Evolutionary conservation across 2,888 invertebrate genomes (phyloP).

Genomic region (Drosophila demipolita): DNA sequence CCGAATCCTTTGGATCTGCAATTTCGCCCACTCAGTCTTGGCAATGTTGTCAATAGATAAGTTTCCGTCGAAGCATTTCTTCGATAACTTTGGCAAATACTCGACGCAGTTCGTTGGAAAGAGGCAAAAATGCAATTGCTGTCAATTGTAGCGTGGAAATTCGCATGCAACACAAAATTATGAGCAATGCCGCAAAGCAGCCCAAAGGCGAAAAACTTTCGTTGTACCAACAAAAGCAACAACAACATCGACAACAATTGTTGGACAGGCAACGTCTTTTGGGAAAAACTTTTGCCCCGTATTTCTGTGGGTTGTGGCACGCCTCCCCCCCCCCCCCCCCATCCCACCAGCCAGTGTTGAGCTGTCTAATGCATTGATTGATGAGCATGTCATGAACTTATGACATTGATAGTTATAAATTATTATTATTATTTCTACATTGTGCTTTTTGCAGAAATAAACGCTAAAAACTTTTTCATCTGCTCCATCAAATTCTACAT

Average conservation of each 20-base stretch:
- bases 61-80: conserved; percentile 44
- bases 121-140: conserved; percentile 65
- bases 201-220: conserved; percentile 48
- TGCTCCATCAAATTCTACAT: conserved; percentile 3
- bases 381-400: conserved; percentile 84
- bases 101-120: conserved; percentile 1
- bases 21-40: neutral
- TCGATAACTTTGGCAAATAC: conserved; percentile 62
- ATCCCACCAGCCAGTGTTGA: conserved; percentile 38
- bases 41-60: conserved; percentile 57
- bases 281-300: conserved; percentile 29
- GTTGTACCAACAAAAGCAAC: conserved; percentile 25
- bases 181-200: conserved; percentile 43
- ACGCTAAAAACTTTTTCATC: conserved; percentile 44
- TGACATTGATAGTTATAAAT: conserved; percentile 85
- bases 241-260: conserved; percentile 19
- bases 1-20: conserved; percentile 15
- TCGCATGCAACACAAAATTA: conserved; percentile 73
- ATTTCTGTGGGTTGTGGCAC: conserved; percentile 25
- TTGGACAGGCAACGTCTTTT: conserved; percentile 40
- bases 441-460: conserved; percentile 54
- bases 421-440: conserved; percentile 82
- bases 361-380: conserved; percentile 82
- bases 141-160: conserved; percentile 72
- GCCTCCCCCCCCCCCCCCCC: conserved; percentile 4